Evolutionary conservation across 2,113 vertebrate species (phyloP), one percentile per base, ranked within the genome.

Genomic region (Eptatretus burgeri): DNA sequence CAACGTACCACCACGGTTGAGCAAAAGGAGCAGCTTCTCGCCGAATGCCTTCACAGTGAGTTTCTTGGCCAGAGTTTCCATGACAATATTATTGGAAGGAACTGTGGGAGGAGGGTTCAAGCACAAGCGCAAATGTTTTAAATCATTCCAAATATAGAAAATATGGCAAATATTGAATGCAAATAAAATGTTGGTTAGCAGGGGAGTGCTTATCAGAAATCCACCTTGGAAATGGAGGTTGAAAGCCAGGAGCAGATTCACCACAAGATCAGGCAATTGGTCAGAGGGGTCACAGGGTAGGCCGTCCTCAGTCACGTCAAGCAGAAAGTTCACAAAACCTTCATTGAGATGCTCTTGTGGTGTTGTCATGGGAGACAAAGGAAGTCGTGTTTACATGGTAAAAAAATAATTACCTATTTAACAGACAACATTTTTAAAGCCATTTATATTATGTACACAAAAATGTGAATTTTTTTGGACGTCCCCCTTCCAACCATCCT

Each of bases 201-300:
- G 27, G 27, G 27, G 27, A 41, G 27, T 41, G 27, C 27, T 41
- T 41, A 41, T 41, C 27, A 41, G 27, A 41, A 41, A 41, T 41
- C 52, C 49, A 98, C 91, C 81, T 67, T 79, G 80, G 72, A 88
- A 81, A 72, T 95, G 89, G 67, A 98, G 75, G 73, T 93, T 93
- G 73, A 95, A 89, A 63, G 87, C 78, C 73, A 98, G 76, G 60
- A 98, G 75, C 16, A 95, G 79, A 13, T 91, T 91, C 67, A 91
- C 69, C 68, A 82, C 93, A 52, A 91, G 78, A 68, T 98, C 89
- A 0, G 87, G 84, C 64, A 95, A 78, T 73, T 98, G 89, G 70
- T 95, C 91, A 0, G 82, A 84, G 62, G 79, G 73, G 69, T 98
- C 91, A 1, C 79, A 79, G 27, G 85, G 82, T 68, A 88, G 79